Evolutionary conservation across 2,113 vertebrate species (phyloP).

Genomic region (Sander vitreus): DNA sequence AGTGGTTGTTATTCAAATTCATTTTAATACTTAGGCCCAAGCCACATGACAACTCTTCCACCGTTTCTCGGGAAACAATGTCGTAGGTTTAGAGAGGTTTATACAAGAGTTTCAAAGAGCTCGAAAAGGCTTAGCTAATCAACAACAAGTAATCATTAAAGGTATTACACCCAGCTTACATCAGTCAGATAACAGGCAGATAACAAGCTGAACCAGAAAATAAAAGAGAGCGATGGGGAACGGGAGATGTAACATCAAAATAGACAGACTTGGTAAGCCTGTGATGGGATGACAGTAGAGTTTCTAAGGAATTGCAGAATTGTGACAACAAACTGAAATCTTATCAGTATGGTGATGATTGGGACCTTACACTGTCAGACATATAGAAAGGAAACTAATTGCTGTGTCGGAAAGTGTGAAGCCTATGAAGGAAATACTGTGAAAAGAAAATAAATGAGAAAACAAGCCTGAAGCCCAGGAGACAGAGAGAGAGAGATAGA

Average conservation of each 20-base stretch:
- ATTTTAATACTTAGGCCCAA: constrained; percentile 1
- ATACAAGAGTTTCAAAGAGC: constrained; percentile 30
- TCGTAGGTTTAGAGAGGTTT: constrained; percentile 33
- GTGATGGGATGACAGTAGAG: background rate
- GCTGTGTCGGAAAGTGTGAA: constrained; percentile 55
- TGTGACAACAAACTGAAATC: constrained; percentile 22
- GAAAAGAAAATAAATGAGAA: constrained; percentile 33
- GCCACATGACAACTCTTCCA: constrained; percentile 4
- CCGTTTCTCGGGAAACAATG: constrained; percentile 30
- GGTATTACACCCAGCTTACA: constrained; percentile 72
- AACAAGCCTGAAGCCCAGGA: background rate
- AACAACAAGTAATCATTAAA: constrained; percentile 60
- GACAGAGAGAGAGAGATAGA: background rate
- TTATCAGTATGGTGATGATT: constrained; percentile 13
- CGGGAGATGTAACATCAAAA: constrained; percentile 16
- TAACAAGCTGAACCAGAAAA: constrained; percentile 28
- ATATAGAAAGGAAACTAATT: constrained; percentile 44
- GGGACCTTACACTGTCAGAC: constrained; percentile 29
- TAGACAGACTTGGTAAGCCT: background rate
- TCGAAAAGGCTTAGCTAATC: constrained; percentile 60
- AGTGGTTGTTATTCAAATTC: constrained; percentile 4
- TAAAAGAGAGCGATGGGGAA: constrained; percentile 18
- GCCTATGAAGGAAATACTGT: constrained; percentile 17
- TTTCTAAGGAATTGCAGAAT: constrained; percentile 14
- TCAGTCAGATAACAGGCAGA: constrained; percentile 60